These are phyloP conservation scores for Sphaeridia pumilis DNA, from an alignment of 2,888 invertebrate species.

Conservation along the genomic window DNA sequence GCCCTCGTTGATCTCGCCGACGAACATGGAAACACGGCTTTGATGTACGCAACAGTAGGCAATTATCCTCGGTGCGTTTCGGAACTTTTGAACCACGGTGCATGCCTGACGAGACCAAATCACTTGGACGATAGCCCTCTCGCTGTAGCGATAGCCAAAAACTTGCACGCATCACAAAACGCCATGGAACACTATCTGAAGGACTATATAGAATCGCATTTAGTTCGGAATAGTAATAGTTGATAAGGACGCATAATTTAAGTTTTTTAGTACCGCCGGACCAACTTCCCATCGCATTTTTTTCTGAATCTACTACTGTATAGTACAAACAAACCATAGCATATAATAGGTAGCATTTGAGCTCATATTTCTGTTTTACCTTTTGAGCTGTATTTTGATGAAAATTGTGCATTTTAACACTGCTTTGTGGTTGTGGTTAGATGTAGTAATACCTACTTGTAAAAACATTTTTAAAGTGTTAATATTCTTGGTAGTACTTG, in stretches of 20 bases:
- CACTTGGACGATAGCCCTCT: slow-evolving; percentile 73
- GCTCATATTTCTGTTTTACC: too few relatives aligned
- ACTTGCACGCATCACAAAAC: slow-evolving; percentile 38
- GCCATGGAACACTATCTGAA: slow-evolving; percentile 29
- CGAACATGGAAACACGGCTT: slow-evolving; percentile 73
- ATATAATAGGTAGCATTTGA: too few relatives aligned
- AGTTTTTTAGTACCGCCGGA: too few relatives aligned
- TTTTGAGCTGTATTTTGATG: too few relatives aligned
- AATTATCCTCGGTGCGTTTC: slow-evolving; percentile 83
- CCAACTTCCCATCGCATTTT: too few relatives aligned
- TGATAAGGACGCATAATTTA: background rate
- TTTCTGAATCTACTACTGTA: too few relatives aligned
- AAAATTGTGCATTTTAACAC: too few relatives aligned
- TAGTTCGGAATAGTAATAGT: slow-evolving; percentile 3
- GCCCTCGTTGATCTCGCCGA: slow-evolving; percentile 53
- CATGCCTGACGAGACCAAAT: slow-evolving; percentile 68
- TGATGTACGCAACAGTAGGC: slow-evolving; percentile 82
- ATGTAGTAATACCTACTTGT: too few relatives aligned
- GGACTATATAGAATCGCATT: slow-evolving; percentile 18
- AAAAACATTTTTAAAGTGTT: too few relatives aligned
- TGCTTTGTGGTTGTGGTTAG: too few relatives aligned
- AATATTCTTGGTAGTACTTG: too few relatives aligned
- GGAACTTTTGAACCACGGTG: slow-evolving; percentile 65
- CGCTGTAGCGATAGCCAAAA: slow-evolving; percentile 58
- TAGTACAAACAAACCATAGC: too few relatives aligned